Evolutionary conservation across 2,113 vertebrate genomes (phyloP).

Genomic region (Poeciliopsis prolifica): DNA sequence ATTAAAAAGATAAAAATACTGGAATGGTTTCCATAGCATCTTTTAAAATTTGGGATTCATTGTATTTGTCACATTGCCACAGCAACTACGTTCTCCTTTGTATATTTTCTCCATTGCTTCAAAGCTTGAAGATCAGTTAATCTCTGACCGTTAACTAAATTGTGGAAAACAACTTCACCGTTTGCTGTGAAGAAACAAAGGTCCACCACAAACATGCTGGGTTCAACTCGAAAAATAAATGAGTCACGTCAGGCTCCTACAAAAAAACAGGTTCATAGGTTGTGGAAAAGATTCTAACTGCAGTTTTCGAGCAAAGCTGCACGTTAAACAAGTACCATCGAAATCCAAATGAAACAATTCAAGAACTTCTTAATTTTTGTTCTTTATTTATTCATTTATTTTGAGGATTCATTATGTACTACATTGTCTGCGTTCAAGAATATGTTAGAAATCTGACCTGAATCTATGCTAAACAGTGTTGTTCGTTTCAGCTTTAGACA

Average conservation of each 20-base stretch:
- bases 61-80: conserved; percentile 11
- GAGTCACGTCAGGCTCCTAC: neutral
- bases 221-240: neutral
- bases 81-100: conserved; percentile 1
- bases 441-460: too few species aligned
- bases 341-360: too few species aligned
- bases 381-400: too few species aligned
- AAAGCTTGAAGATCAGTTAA: neutral
- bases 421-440: too few species aligned
- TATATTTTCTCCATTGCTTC: too few species aligned
- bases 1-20: conserved; percentile 34
- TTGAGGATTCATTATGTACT: too few species aligned
- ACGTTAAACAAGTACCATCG: too few species aligned
- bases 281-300: neutral
- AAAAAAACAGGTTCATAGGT: neutral
- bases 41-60: conserved; percentile 23
- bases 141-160: neutral
- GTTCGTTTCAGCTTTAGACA: too few species aligned
- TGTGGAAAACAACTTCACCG: neutral
- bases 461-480: too few species aligned
- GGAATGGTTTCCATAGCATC: conserved; percentile 37
- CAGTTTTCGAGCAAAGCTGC: neutral
- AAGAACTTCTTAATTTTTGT: too few species aligned
- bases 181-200: neutral
- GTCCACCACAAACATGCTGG: neutral